Evolutionary conservation across 2,888 invertebrate genomes (phyloP), one percentile per base, ranked within the genome.

Genomic region (Drosophila meridiana): DNA sequence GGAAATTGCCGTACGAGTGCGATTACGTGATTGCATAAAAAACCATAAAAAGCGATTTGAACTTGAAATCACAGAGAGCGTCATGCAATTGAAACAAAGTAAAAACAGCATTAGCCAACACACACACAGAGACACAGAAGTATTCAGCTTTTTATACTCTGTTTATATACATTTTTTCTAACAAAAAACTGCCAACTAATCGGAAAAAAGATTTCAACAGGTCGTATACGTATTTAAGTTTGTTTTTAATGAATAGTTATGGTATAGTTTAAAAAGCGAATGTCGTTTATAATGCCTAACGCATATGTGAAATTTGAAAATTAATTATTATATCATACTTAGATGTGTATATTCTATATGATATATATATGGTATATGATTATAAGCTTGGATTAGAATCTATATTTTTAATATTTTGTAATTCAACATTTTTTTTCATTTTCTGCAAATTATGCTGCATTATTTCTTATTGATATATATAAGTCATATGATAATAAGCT

Each of bases 1-100:
- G 69, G 67, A 67, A 66, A 67, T 69, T 66, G 43, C 48, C 59
- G 50, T 52, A 55, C 58, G 58, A 67, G 47, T 69, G 53, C 67
- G 53, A 58, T 88, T 86, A 88, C 88, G 88, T 85, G 87, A 76
- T 85, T 85, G 76, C 81, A 88, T 83, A 73, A 83, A 80, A 73
- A 73, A 60, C 70, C 68, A 76, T 78, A 70, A 83, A 85, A 85
- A 83, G 57, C 65, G 65, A 86, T 83, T 86, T 88, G 81, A 81
- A 83, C 88, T 86, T 83, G 81, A 88, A 88, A 76, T 66, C 65
- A 73, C 62, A 68, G 59, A 69, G 82, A 87, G 78, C 82, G 78
- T 73, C 87, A 81, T 83, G 82, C 78, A 83, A 83, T 76, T 76
- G 57, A 84, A 69, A 62, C 60, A 70, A 67, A 73, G 60, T 63